Conservation (phyloP, 2,113 vertebrate species). For the Nibea coibor region DNA sequence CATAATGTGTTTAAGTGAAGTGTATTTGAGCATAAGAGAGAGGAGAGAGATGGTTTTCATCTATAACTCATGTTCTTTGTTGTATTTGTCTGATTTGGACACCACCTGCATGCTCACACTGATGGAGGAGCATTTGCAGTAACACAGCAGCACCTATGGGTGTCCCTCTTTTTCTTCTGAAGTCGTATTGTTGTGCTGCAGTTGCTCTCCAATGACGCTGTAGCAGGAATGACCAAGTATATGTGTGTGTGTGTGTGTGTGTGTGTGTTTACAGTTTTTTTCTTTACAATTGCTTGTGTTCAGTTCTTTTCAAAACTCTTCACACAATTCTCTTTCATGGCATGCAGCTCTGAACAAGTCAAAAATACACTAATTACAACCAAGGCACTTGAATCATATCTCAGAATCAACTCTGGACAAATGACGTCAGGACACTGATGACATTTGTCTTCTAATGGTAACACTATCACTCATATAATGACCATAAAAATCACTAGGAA, state of each 20-base stretch:
- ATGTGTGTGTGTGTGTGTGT: conserved; percentile 11
- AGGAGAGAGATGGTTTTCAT: background rate
- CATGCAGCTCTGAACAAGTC: background rate
- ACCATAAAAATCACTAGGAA: background rate
- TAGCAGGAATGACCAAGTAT: conserved; percentile 22
- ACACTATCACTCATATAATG: too few species aligned
- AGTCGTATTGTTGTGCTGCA: conserved; percentile 30
- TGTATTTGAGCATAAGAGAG: background rate
- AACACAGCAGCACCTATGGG: conserved; percentile 74
- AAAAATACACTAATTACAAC: background rate
- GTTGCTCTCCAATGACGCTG: conserved; percentile 8
- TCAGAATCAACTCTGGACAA: background rate
- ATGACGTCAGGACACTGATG: too few species aligned
- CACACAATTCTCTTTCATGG: background rate
- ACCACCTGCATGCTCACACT: conserved; percentile 9
- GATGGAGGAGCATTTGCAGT: conserved; percentile 69
- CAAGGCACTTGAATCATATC: background rate
- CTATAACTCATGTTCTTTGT: background rate
- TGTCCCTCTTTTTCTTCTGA: conserved; percentile 87
- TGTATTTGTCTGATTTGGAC: conserved; percentile 7
- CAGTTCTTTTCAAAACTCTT: background rate
- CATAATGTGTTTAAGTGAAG: background rate
- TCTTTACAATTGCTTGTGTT: background rate
- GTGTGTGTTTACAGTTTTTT: background rate
- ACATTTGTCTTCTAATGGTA: background rate